phyloP scores from a whole-genome alignment of 1,140 invertebrate species.

The Musca domestica region DNA sequence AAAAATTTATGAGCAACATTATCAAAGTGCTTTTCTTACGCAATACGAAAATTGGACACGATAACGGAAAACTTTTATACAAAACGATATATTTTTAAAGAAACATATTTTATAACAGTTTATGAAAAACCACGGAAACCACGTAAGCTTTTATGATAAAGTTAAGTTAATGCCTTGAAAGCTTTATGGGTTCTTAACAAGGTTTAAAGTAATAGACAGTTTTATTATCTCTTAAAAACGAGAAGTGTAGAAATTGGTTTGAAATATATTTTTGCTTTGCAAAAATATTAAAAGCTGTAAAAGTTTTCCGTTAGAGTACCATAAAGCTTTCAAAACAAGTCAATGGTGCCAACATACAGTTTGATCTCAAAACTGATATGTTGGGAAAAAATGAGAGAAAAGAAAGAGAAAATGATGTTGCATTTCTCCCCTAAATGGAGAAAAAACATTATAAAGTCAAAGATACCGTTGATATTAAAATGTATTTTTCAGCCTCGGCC shows the following conservation, averaged over 20 bases:
- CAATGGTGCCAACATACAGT: no score
- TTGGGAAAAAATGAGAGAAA: no score
- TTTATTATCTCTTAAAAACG: no score
- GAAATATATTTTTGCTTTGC: no score
- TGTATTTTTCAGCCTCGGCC: no score
- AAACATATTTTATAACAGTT: slow-evolving; percentile 1
- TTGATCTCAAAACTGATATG: no score
- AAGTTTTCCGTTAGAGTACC: slow-evolving; percentile 11
- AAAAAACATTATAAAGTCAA: no score
- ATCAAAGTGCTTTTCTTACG: not conserved
- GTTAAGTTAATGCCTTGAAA: not conserved
- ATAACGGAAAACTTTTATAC: slow-evolving; percentile 11
- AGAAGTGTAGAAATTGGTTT: no score
- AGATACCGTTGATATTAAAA: no score
- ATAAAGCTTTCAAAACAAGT: slow-evolving; percentile 6
- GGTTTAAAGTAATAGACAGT: no score
- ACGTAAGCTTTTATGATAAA: not conserved
- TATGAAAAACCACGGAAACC: not conserved
- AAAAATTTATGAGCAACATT: slow-evolving; percentile 13
- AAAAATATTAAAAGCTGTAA: not conserved
- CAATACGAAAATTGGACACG: not conserved
- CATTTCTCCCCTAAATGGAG: no score
- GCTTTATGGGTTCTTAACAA: not conserved
- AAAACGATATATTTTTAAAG: not conserved
- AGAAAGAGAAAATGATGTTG: no score